Evolutionary conservation across 2,113 vertebrate species (phyloP).

Genomic region (Galbula dea): DNA sequence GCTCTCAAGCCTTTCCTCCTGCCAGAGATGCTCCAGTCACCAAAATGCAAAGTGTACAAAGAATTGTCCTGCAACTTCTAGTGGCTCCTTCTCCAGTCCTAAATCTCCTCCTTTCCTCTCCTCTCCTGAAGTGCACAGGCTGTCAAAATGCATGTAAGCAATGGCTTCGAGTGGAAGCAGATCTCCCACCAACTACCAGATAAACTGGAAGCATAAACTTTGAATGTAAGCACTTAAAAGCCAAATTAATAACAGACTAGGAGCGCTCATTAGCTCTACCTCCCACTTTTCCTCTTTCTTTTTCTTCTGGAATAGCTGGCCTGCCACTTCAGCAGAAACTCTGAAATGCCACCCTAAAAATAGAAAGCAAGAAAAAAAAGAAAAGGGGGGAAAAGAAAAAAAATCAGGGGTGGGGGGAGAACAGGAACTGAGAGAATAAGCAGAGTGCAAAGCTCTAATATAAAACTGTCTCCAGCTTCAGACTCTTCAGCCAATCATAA

Average conservation of each 20-base stretch:
- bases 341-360: conserved; percentile 44
- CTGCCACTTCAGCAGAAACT: not conserved
- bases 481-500: conserved; percentile 41
- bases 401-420: not conserved
- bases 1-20: too few species aligned
- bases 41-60: not conserved
- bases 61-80: not conserved
- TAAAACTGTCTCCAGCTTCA: conserved; percentile 36
- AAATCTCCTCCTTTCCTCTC: not conserved
- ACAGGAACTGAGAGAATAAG: conserved; percentile 40
- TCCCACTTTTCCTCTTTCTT: conserved; percentile 14
- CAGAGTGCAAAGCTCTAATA: conserved; percentile 31
- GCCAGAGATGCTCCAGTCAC: too few species aligned
- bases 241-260: not conserved
- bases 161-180: not conserved
- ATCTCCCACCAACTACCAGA: not conserved
- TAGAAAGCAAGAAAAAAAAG: not conserved
- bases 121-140: not conserved
- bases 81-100: not conserved
- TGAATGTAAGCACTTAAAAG: not conserved
- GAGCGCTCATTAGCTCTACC: not conserved
- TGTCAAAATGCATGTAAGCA: not conserved
- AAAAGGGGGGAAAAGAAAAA: not conserved
- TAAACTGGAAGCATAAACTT: not conserved
- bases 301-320: not conserved